A percentile compares a stretch with the other conserved stretches of the same genome.
phyloP scores from a whole-genome alignment of 1,140 invertebrate genomes.

The Daktulosphaira vitifoliae region DNA sequence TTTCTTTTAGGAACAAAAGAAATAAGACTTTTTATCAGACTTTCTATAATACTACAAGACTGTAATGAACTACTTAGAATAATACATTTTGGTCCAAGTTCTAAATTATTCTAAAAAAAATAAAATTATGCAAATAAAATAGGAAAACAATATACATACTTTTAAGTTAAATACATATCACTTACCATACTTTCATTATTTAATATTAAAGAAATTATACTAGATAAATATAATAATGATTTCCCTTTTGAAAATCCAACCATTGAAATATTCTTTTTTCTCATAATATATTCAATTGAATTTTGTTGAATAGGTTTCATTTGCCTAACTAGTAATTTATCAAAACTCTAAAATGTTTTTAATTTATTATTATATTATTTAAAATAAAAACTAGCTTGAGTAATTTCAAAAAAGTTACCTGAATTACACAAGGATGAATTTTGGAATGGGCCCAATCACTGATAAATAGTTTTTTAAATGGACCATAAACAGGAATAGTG shows the following conservation, averaged over 20 bases:
- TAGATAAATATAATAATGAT: conserved; percentile 12
- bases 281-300: conserved; percentile 10
- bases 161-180: neutral
- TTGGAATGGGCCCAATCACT: conserved; percentile 18
- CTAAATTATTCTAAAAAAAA: neutral
- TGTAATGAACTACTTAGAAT: conserved; percentile 14
- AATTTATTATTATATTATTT: no score
- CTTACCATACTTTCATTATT: neutral
- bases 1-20: neutral
- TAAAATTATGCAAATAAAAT: neutral
- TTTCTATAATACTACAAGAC: neutral
- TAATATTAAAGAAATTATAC: conserved; percentile 10
- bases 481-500: conserved; percentile 1
- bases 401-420: neutral
- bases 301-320: conserved; percentile 15
- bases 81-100: conserved; percentile 7
- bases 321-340: neutral
- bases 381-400: no score
- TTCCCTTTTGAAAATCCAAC: conserved; percentile 25
- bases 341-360: conserved; percentile 5
- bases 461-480: conserved; percentile 2
- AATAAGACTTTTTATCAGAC: neutral
- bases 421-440: neutral
- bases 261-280: conserved; percentile 2
- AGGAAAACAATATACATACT: no score